A percentile compares a stretch with the other conserved stretches of the same genome.
Conservation (phyloP, 2,113 vertebrate species). For the Chinchilla lanigera region DNA sequence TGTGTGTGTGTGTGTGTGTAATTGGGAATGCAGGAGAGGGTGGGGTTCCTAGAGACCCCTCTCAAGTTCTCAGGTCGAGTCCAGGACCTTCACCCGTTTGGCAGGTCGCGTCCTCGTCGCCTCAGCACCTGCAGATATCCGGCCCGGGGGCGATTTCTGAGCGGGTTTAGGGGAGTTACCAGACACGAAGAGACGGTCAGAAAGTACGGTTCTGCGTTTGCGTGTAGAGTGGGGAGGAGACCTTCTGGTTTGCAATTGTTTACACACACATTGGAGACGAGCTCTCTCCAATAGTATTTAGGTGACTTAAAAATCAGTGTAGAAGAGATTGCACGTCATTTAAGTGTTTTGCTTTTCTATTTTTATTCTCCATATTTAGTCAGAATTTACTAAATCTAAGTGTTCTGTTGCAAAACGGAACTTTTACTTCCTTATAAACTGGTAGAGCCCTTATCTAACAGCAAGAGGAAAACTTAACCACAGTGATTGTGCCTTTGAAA, state of each 20-base stretch:
- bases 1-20: not conserved
- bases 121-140: not conserved
- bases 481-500: conserved; percentile 37
- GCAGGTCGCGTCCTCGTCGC: accelerated
- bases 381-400: not conserved
- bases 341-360: not conserved
- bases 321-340: not conserved
- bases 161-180: not conserved
- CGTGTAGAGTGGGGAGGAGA: not conserved
- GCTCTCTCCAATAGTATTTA: not conserved
- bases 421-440: conserved; percentile 50
- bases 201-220: not conserved
- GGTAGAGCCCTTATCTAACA: not conserved
- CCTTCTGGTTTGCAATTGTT: not conserved
- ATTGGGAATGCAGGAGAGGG: not conserved
- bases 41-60: not conserved
- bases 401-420: conserved; percentile 12
- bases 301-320: not conserved
- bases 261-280: not conserved
- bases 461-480: not conserved
- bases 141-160: not conserved
- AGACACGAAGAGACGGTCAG: not conserved
- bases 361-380: not conserved
- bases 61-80: not conserved
- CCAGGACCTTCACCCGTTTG: not conserved